A percentile compares a stretch with the other conserved stretches of the same genome.
Conservation (phyloP, 2,888 invertebrate species). For the Cephus rjabovi region DNA sequence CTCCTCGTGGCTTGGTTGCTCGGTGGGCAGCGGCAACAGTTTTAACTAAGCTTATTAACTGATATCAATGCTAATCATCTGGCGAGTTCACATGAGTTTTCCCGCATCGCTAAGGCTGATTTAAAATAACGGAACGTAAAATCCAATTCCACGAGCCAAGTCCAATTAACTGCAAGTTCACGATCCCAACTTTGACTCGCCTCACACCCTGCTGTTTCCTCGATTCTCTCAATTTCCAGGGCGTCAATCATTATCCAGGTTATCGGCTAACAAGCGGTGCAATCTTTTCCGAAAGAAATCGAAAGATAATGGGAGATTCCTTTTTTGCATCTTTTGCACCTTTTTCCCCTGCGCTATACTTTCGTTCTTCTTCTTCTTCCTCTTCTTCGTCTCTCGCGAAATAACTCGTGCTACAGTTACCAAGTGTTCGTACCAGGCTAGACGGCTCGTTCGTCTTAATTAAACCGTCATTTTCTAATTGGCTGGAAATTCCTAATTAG, state of each 20-base stretch:
- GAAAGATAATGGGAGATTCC: too few relatives aligned
- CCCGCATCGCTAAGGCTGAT: constrained; percentile 24
- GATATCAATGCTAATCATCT: constrained; percentile 56
- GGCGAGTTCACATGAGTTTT: constrained; percentile 52
- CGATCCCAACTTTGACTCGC: constrained; percentile 17
- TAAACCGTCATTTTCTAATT: constrained; percentile 49
- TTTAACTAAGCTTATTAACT: constrained; percentile 51
- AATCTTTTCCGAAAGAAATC: too few relatives aligned
- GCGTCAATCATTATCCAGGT: too few relatives aligned
- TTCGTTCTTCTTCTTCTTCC: not conserved
- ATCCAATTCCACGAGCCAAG: constrained; percentile 35
- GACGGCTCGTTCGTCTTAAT: constrained; percentile 45
- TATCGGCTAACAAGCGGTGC: too few relatives aligned
- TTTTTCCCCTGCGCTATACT: too few relatives aligned
- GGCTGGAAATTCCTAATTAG: constrained; percentile 44
- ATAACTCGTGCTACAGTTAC: too few relatives aligned
- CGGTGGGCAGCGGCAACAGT: constrained; percentile 30
- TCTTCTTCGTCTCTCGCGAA: not conserved
- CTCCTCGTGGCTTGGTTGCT: constrained; percentile 24
- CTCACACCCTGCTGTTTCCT: too few relatives aligned
- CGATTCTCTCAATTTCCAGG: too few relatives aligned
- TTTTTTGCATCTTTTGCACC: too few relatives aligned
- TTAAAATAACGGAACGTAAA: constrained; percentile 40
- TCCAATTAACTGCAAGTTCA: constrained; percentile 39
- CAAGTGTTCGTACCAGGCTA: too few relatives aligned